Conservation (phyloP, 1,140 invertebrate species). For the Vanessa tameamea region DNA sequence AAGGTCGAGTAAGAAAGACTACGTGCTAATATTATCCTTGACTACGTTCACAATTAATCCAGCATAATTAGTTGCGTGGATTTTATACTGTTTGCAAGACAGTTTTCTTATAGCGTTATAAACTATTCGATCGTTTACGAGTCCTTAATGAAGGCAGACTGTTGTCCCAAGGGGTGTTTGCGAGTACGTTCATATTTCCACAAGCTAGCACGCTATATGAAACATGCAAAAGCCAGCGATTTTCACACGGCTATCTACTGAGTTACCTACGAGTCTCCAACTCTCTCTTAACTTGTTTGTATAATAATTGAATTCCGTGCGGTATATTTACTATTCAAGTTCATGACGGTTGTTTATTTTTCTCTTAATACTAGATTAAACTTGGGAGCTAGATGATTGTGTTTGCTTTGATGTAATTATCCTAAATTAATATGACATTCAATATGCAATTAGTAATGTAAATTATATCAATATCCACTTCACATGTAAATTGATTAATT, state of each 20-base stretch:
- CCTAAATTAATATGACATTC: conserved; percentile 13
- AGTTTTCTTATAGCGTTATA: conserved; percentile 51
- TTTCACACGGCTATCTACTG: conserved; percentile 9
- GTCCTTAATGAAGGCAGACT: conserved; percentile 61
- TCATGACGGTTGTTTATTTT: conserved; percentile 22
- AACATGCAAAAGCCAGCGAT: conserved; percentile 17
- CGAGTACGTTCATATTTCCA: conserved; percentile 54
- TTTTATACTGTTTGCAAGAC: conserved; percentile 48
- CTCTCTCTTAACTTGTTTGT: conserved; percentile 19
- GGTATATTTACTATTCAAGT: conserved; percentile 19
- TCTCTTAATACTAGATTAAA: conserved; percentile 16
- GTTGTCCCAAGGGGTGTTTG: conserved; percentile 61
- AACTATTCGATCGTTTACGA: conserved; percentile 69
- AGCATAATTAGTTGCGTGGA: conserved; percentile 38
- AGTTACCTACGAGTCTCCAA: conserved; percentile 15
- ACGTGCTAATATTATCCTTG: neutral
- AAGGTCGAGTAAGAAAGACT: neutral
- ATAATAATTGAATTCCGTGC: conserved; percentile 23
- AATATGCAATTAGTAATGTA: conserved; percentile 26
- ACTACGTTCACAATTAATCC: conserved; percentile 5
- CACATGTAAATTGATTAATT: neutral
- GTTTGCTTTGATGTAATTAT: conserved; percentile 28
- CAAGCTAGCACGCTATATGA: conserved; percentile 31
- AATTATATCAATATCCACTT: conserved; percentile 23
- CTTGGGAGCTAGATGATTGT: conserved; percentile 3